phyloP scores from a whole-genome alignment of 1,140 invertebrate genomes.

The Drosophila sucinea region DNA sequence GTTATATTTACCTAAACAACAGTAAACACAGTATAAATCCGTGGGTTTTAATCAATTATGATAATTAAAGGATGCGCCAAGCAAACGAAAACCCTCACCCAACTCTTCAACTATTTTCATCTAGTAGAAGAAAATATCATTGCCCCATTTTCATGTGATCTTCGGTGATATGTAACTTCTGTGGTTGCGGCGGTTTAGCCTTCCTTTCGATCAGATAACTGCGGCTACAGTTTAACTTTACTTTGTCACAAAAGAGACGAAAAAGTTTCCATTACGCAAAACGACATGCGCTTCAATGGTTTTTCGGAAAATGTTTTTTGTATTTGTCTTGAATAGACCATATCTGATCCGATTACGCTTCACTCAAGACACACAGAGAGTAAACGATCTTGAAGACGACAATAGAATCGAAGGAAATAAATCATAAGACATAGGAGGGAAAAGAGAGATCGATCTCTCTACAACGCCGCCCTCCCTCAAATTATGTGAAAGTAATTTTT shows the following conservation, averaged over 20 bases:
- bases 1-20: slow-evolving; percentile 43
- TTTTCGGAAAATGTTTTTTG: slow-evolving; percentile 30
- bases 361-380: slow-evolving; percentile 31
- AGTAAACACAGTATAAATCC: slow-evolving; percentile 9
- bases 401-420: slow-evolving; percentile 51
- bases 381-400: slow-evolving; percentile 63
- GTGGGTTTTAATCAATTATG: slow-evolving; percentile 26
- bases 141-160: neutral
- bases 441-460: slow-evolving; percentile 7
- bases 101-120: neutral
- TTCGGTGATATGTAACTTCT: neutral
- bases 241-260: slow-evolving; percentile 13
- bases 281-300: slow-evolving; percentile 32
- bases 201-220: slow-evolving; percentile 27
- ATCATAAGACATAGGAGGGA: slow-evolving; percentile 50
- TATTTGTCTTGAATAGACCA: slow-evolving; percentile 41
- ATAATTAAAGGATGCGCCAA: slow-evolving; percentile 19
- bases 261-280: slow-evolving; percentile 28
- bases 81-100: neutral
- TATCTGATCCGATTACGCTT: slow-evolving; percentile 50
- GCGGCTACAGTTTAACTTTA: slow-evolving; percentile 38
- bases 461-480: slow-evolving; percentile 15
- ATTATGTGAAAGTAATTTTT: slow-evolving; percentile 77
- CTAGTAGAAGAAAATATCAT: neutral
- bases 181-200: slow-evolving; percentile 18